A percentile compares a stretch with the other conserved stretches of the same genome.
These are phyloP conservation scores for Passer domesticus DNA, from an alignment of 2,113 vertebrate species.

Conservation along the genomic window DNA sequence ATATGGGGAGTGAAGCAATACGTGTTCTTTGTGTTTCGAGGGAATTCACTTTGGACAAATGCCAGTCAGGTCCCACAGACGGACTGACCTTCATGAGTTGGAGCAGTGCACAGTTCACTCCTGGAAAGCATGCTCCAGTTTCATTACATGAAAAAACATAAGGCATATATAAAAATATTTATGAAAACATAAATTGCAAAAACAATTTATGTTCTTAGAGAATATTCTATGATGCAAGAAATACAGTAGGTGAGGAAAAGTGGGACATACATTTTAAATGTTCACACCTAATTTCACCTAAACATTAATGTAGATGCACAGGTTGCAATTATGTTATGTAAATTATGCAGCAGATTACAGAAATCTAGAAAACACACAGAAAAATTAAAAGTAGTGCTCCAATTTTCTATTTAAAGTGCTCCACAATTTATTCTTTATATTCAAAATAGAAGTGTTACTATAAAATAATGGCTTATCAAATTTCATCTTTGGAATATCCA, in stretches of 20 bases:
- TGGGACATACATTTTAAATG: neutral
- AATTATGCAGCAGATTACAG: neutral
- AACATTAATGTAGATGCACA: neutral
- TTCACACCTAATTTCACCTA: neutral
- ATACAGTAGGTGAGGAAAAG: neutral
- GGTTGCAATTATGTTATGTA: neutral
- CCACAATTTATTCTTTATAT: neutral
- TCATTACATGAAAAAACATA: neutral
- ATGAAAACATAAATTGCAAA: neutral
- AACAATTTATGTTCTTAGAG: neutral
- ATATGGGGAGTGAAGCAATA: neutral
- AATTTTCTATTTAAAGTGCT: neutral
- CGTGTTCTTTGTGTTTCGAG: neutral
- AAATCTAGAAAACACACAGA: neutral
- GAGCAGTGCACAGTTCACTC: neutral
- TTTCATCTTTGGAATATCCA: neutral
- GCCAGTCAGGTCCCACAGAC: neutral
- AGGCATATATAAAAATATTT: neutral
- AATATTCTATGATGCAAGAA: neutral
- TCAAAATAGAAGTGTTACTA: neutral
- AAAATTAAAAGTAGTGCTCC: neutral
- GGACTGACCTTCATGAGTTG: neutral
- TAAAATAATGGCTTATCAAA: neutral
- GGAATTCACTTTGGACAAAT: neutral
- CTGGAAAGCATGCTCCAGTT: neutral